These are phyloP conservation scores for Quiscalus mexicanus DNA, from an alignment of 2,113 vertebrate genomes.

Conservation along the genomic window DNA sequence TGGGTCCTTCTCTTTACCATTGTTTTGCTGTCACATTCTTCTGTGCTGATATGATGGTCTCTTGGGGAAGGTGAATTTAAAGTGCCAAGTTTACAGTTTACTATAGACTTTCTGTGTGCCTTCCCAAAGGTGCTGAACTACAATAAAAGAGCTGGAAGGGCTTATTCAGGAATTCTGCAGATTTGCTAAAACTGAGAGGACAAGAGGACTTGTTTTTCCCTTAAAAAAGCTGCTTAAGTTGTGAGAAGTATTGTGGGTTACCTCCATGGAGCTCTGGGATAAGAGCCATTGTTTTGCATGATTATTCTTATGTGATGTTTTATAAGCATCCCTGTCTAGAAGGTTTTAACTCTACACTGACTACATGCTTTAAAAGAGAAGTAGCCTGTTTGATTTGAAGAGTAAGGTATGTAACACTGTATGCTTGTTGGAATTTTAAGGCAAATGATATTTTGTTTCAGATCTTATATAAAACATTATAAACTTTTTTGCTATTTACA, in stretches of 20 bases:
- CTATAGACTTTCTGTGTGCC: background rate
- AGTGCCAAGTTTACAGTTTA: background rate
- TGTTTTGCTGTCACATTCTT: background rate
- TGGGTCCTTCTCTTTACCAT: background rate
- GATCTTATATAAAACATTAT: background rate
- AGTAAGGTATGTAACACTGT: background rate
- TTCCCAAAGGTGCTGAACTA: background rate
- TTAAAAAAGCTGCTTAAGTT: background rate
- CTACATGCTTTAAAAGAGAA: background rate
- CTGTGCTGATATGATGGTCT: background rate
- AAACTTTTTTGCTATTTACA: background rate
- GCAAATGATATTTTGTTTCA: background rate
- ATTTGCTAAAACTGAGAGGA: background rate
- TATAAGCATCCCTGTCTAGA: background rate
- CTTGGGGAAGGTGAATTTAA: background rate
- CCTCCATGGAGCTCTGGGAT: background rate
- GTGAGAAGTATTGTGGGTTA: background rate
- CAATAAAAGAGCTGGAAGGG: background rate
- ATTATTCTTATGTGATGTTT: background rate
- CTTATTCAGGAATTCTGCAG: background rate
- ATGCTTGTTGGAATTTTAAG: background rate
- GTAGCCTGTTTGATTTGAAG: background rate
- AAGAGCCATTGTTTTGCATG: background rate
- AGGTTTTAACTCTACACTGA: background rate
- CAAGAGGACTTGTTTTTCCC: background rate